Percentiles rank a stretch among this genome's conserved stretches.
phyloP scores from a whole-genome alignment of 2,888 invertebrate genomes.

The Conistra vaccinii region DNA sequence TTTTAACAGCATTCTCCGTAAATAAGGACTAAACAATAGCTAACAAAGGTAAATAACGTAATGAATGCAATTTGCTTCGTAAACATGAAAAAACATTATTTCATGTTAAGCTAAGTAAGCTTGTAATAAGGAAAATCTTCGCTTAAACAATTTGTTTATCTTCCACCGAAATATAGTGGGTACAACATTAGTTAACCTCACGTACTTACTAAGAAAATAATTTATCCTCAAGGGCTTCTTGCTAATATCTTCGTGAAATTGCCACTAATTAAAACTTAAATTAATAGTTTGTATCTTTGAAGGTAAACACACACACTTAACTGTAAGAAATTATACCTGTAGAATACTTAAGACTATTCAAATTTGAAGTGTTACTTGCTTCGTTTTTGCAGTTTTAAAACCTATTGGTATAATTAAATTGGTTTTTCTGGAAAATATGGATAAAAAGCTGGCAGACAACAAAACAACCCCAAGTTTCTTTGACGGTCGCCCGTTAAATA shows the following conservation, averaged over 20 bases:
- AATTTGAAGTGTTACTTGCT: not conserved
- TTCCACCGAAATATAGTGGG: not conserved
- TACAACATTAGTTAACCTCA: conserved; percentile 20
- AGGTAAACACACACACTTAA: conserved; percentile 16
- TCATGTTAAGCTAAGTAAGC: conserved; percentile 17
- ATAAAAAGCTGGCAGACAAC: not conserved
- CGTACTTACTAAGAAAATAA: conserved; percentile 41
- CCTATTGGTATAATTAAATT: not conserved
- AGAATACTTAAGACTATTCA: not conserved
- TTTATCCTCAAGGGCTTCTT: conserved; percentile 15
- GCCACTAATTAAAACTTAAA: conserved; percentile 40
- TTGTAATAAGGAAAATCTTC: conserved; percentile 36
- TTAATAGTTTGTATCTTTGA: conserved; percentile 31
- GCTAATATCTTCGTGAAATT: conserved; percentile 10
- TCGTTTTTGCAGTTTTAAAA: not conserved
- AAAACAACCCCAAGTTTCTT: conserved; percentile 13
- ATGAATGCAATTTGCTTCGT: conserved; percentile 20
- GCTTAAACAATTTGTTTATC: conserved; percentile 10
- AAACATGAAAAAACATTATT: conserved; percentile 31
- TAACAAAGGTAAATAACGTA: not conserved
- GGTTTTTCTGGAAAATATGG: not conserved
- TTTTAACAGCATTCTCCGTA: not conserved
- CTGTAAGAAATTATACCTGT: not conserved
- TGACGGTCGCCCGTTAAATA: conserved; percentile 23
- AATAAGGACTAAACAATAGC: conserved; percentile 2